Evolutionary conservation across 35 echinoderm and acorn worm species (phyloP).

Genomic region (Ophioderma brevispina): DNA sequence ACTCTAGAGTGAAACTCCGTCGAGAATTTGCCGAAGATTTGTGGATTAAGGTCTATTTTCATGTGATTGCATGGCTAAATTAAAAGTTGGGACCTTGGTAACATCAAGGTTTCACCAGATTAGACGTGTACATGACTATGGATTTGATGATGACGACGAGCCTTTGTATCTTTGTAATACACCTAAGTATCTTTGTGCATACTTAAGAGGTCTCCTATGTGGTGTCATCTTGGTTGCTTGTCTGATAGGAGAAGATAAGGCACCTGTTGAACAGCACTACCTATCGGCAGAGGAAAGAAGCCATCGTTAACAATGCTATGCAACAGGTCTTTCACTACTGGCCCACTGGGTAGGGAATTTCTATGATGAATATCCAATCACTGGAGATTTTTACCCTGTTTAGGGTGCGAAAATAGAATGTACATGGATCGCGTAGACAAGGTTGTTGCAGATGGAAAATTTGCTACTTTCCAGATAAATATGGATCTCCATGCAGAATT

Average conservation of each 20-base stretch:
- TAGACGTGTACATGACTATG: background rate
- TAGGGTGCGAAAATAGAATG: background rate
- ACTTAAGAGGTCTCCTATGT: slow-evolving; percentile 35
- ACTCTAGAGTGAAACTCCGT: slow-evolving; percentile 28
- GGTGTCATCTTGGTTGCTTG: slow-evolving; percentile 31
- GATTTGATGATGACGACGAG: background rate
- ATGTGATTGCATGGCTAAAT: slow-evolving; percentile 65
- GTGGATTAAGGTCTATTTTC: slow-evolving; percentile 19
- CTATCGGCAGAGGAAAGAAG: slow-evolving; percentile 6
- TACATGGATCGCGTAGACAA: background rate
- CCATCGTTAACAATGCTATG: slow-evolving; percentile 26
- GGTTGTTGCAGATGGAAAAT: background rate
- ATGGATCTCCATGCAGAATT: background rate
- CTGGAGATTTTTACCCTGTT: background rate
- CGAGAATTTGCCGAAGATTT: slow-evolving; percentile 50
- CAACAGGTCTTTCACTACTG: background rate
- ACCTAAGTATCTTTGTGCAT: slow-evolving; percentile 29
- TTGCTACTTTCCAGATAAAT: background rate
- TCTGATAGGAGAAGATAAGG: slow-evolving; percentile 28
- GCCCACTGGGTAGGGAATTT: slow-evolving; percentile 5
- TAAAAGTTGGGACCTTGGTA: slow-evolving; percentile 46
- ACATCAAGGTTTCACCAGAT: slow-evolving; percentile 42
- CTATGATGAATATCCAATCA: slow-evolving; percentile 33
- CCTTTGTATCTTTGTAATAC: slow-evolving; percentile 27
- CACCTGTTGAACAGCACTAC: background rate